Base-by-base conservation (phyloP, 2,888 invertebrate genomes). In the Tryphoninae sp. region DNA sequence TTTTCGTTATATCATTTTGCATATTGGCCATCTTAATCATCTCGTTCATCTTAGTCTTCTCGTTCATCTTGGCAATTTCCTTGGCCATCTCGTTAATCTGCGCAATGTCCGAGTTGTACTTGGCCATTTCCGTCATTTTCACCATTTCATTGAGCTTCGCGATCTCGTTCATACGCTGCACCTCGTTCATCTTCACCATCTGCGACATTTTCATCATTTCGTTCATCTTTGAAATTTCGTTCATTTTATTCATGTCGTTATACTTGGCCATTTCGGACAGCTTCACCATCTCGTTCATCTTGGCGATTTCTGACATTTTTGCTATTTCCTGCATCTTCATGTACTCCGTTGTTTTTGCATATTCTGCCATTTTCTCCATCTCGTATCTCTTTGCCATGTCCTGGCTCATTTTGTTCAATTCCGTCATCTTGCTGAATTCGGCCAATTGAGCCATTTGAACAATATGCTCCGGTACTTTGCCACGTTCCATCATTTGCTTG, bases 401-500 rank as follows among this genome's bases (percentile, higher is more conserved):
- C 64, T 91, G 91, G 2, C 90, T 90, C 87, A 92, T 89, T 78
- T 92, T 92, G 65, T 89, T 91, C 3, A 92, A 80, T 71, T 92
- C 92, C 2, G 87, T 89, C 90, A 92, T 91, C 78, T 92, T 92
- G 73, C 89, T 91, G 80, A 92, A 92, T 61, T 92, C 92, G 0
- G 92, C 92, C 0, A 92, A 83, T 79, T 92, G 92, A 2, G 92
- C 92, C 92, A 92, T 92, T 86, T 92, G 92, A 53, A 92, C 92
- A 67, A 92, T 92, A 76, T 92, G 92, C 68, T 92, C 92, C 0
- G 92, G 92, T 2, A 92, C 92, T 78, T 92, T 92, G 6, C 92
- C 92, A 4, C 92, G 86, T 64, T 92, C 92, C 92, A 92, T 92
- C 92, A 92, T 92, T 68, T 92, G 92, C 78, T 91, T 92, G 65